Percentiles rank a stretch among this genome's conserved stretches.
These are phyloP conservation scores for Cuculus canorus DNA, from an alignment of 2,797 vertebrate species.

Conservation along the genomic window DNA sequence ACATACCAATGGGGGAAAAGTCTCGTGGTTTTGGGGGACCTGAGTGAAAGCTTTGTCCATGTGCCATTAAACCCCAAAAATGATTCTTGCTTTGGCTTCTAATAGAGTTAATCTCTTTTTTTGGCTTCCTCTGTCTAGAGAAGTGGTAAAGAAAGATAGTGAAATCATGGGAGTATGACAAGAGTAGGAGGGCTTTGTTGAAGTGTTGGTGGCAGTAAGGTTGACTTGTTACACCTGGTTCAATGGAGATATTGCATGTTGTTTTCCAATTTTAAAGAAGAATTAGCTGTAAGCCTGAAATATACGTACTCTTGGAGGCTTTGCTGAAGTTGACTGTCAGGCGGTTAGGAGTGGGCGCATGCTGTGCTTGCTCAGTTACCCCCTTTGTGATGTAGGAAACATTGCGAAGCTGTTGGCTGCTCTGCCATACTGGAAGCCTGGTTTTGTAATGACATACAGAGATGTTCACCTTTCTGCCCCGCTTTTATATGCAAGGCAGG, in stretches of 20 bases:
- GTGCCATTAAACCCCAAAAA: not conserved
- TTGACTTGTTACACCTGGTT: not conserved
- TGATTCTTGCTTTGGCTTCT: not conserved
- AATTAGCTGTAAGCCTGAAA: not conserved
- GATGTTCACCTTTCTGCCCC: not conserved
- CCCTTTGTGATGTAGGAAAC: not conserved
- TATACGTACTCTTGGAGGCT: not conserved
- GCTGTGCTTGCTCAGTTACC: not conserved
- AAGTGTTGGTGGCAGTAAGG: not conserved
- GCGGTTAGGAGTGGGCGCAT: accelerated
- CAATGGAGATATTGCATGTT: not conserved
- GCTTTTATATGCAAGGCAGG: not conserved
- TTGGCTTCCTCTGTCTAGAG: not conserved
- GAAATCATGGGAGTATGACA: not conserved
- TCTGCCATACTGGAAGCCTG: not conserved
- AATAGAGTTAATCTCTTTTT: not conserved
- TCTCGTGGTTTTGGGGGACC: not conserved
- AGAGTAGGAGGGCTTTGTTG: not conserved
- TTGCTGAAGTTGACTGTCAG: not conserved
- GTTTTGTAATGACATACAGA: not conserved
- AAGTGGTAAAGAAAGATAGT: not conserved
- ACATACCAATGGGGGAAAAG: not conserved
- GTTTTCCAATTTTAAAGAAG: not conserved
- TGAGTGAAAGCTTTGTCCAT: not conserved
- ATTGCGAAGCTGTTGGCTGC: not conserved